Evolutionary conservation across 2,113 vertebrate genomes (phyloP), one percentile per base, ranked within the genome.

Genomic region (Brevimyrus niger): DNA sequence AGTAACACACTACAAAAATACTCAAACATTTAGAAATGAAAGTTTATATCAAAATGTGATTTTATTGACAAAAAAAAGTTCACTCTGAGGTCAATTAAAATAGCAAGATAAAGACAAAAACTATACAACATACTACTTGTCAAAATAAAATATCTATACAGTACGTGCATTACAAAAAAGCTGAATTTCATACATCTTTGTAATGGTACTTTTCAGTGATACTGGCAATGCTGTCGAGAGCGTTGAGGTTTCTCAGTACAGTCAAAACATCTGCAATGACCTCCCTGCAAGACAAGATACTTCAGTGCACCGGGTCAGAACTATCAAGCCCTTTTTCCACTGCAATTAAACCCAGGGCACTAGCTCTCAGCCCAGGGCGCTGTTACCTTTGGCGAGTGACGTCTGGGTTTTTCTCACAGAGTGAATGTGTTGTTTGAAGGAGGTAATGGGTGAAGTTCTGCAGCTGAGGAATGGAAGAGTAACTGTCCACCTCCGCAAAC

Each of bases 361-460:
- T 27, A 13, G 10, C 10, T 69, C 0, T 19, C 35, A 11, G 23
- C 10, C 27, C 46, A 10, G 3, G 27, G 44, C 11, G 21, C 7
- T 55, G 10, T 93, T 92, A 96, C 95, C 93, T 95, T 3, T 89
- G 94, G 48, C 89, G 91, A 9, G 91, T 90, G 51, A 93, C 87
- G 87, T 92, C 31, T n/a, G 91, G 90, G 55, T 94, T 94, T 73
- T 92, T 92, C 93, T 93, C 96, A 91, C 95, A 95, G 38, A 97
- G 92, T 0, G 0, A 89, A 55, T 42, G 92, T 44, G 95, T 95
- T 35, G 92, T 95, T 3, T 96, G 96, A 90, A 97, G 90, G 15
- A 99, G 92, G 91, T 97, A 94, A 91, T 96, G 96, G 92, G 94
- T 96, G 91, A 99, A 96, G 89, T 95, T 97, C 89, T 91, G 92